phyloP scores from a whole-genome alignment of 2,888 invertebrate genomes.

The Mamestra brassicae region DNA sequence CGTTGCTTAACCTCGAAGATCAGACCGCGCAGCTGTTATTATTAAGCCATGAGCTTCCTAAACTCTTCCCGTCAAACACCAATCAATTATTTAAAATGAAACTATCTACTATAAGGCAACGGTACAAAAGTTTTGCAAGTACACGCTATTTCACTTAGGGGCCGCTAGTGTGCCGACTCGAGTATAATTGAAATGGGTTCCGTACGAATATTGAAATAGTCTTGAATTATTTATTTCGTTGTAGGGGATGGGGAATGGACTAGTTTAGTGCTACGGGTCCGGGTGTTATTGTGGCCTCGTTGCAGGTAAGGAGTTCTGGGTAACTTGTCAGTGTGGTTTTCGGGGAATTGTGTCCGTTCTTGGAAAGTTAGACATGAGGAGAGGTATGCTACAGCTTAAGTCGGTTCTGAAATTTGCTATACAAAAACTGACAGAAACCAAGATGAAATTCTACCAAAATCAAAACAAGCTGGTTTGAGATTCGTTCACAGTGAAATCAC shows the following conservation, averaged over 20 bases:
- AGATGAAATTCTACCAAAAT: background rate
- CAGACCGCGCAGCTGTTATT: too few relatives aligned
- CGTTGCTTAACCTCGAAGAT: too few relatives aligned
- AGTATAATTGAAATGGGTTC: constrained; percentile 64
- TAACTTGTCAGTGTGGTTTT: background rate
- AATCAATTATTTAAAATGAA: constrained; percentile 50
- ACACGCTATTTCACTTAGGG: constrained; percentile 63
- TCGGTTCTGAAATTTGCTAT: background rate
- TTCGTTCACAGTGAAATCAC: background rate
- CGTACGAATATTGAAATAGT: constrained; percentile 46
- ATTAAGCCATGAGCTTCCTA: background rate
- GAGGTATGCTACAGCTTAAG: background rate
- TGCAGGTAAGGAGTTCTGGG: background rate
- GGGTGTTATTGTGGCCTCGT: constrained; percentile 14
- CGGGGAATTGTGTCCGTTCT: background rate
- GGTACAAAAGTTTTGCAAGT: constrained; percentile 57
- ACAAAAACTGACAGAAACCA: background rate
- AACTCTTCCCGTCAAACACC: constrained; percentile 11
- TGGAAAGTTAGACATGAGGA: background rate
- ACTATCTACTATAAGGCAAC: constrained; percentile 16
- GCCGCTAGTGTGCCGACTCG: constrained; percentile 41
- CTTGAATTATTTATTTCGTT: constrained; percentile 56
- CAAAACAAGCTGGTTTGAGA: background rate
- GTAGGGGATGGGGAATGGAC: constrained; percentile 5
- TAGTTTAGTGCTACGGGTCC: constrained; percentile 26